Percentiles rank a stretch among this genome's conserved stretches.
Evolutionary conservation across 2,888 invertebrate genomes (phyloP).

Genomic region (Zaprionus bogoriensis): DNA sequence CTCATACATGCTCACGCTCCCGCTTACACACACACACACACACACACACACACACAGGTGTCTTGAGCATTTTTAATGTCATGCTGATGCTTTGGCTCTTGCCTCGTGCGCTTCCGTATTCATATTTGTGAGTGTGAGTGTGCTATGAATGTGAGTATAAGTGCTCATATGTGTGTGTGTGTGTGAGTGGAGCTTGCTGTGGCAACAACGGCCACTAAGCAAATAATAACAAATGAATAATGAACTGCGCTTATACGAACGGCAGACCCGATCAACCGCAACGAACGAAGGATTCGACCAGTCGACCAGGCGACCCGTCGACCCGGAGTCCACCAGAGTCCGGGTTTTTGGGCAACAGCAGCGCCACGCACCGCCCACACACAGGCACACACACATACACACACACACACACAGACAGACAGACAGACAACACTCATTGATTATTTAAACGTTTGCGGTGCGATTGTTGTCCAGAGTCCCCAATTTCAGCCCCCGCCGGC

Average conservation of each 20-base stretch:
- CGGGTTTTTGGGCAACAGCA: constrained; percentile 26
- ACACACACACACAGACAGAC: constrained; percentile 14
- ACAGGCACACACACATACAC: background rate
- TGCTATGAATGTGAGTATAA: background rate
- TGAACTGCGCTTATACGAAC: constrained; percentile 36
- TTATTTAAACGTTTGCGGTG: constrained; percentile 62
- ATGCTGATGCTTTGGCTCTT: constrained; percentile 38
- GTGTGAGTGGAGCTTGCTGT: constrained; percentile 14
- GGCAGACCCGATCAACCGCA: constrained; percentile 32
- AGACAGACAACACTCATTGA: constrained; percentile 52
- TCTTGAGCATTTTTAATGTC: constrained; percentile 44
- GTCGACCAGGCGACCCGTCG: too few species aligned
- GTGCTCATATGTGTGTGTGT: constrained; percentile 1
- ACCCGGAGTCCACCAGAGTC: too few species aligned
- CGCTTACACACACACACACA: constrained; percentile 3
- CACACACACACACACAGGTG: background rate
- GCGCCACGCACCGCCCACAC: background rate
- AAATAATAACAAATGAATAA: constrained; percentile 63
- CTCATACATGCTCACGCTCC: background rate
- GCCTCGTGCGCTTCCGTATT: constrained; percentile 1
- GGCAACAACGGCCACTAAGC: constrained; percentile 41
- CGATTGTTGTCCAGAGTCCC: constrained; percentile 37
- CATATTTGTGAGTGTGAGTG: background rate
- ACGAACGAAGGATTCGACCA: too few species aligned
- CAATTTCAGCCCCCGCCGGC: too few species aligned